Evolutionary conservation across 2,888 invertebrate genomes (phyloP).

Genomic region (Platynereis dumerilii): DNA sequence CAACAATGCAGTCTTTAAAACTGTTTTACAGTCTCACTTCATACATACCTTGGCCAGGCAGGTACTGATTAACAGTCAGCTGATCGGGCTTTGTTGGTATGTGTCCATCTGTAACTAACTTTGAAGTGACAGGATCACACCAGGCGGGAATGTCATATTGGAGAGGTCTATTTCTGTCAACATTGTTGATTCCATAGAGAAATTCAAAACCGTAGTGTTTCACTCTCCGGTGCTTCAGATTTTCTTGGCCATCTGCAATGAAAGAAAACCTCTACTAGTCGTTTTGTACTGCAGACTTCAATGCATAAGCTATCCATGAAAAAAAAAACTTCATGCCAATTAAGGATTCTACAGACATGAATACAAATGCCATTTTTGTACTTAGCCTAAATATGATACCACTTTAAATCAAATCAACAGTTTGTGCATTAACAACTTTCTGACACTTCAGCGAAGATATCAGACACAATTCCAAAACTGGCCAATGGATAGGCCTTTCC

Average conservation of each 20-base stretch:
- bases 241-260: slow-evolving; percentile 6
- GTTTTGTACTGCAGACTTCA: too few relatives aligned
- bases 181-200: slow-evolving; percentile 84
- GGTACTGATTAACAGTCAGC: slow-evolving; percentile 65
- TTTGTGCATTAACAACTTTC: too few relatives aligned
- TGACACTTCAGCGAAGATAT: too few relatives aligned
- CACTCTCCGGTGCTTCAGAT: slow-evolving; percentile 79
- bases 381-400: too few relatives aligned
- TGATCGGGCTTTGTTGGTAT: slow-evolving; percentile 57
- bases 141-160: slow-evolving; percentile 73
- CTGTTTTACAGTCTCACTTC: background rate
- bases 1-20: too few relatives aligned
- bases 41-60: slow-evolving; percentile 63
- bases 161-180: slow-evolving; percentile 74
- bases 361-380: too few relatives aligned
- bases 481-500: too few relatives aligned
- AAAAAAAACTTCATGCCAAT: background rate
- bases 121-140: slow-evolving; percentile 73
- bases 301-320: too few relatives aligned
- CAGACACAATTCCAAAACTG: too few relatives aligned
- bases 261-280: too few relatives aligned
- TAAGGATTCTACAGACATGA: background rate
- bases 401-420: too few relatives aligned
- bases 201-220: slow-evolving; percentile 93
- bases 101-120: slow-evolving; percentile 65